phyloP scores from a whole-genome alignment of 2,797 vertebrate species.

The Natrix natrix region DNA sequence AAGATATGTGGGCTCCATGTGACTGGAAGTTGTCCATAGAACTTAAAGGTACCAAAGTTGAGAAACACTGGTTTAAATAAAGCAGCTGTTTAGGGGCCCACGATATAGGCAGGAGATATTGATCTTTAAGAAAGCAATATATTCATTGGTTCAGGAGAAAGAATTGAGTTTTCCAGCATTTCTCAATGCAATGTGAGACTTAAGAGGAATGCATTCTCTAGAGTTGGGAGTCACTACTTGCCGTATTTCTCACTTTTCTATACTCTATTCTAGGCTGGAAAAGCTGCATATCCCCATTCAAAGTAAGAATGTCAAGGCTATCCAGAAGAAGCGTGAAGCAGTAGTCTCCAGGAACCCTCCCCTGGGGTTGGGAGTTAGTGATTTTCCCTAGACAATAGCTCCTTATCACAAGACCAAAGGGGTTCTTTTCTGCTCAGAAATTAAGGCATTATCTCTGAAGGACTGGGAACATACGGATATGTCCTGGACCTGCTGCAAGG shows the following conservation, averaged over 20 bases:
- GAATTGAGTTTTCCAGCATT: background rate
- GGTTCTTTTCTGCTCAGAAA: background rate
- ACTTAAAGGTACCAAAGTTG: background rate
- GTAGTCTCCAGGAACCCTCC: background rate
- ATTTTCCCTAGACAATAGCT: background rate
- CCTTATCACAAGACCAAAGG: background rate
- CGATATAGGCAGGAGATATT: background rate
- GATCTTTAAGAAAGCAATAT: background rate
- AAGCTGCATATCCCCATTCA: background rate
- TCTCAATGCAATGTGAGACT: background rate
- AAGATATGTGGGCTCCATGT: background rate
- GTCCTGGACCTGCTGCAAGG: constrained; percentile 21
- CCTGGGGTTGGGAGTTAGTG: background rate
- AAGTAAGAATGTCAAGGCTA: constrained; percentile 12
- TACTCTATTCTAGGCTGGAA: constrained; percentile 3
- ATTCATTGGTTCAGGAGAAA: background rate
- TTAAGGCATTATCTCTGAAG: background rate
- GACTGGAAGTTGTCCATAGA: background rate
- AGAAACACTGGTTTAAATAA: background rate
- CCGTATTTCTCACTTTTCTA: background rate
- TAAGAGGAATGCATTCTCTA: background rate
- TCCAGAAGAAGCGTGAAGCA: constrained; percentile 8
- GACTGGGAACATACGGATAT: background rate
- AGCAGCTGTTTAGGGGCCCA: background rate
- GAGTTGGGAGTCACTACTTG: background rate